These are phyloP conservation scores for Pseudococcus longispinus DNA, from an alignment of 2,888 invertebrate species.

Conservation along the genomic window DNA sequence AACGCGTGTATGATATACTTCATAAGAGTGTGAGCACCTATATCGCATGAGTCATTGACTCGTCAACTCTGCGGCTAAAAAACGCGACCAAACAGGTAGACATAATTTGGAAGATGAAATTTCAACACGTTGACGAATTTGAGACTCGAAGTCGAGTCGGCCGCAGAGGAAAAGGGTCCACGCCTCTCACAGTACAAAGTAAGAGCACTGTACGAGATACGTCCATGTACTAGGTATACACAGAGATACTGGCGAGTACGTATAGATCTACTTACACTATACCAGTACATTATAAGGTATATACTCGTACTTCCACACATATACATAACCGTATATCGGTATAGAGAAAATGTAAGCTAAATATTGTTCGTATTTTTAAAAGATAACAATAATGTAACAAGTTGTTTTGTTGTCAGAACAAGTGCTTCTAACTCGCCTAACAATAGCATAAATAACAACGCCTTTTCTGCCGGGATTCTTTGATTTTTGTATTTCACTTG, in stretches of 20 bases:
- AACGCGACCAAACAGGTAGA: background rate
- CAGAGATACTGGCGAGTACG: background rate
- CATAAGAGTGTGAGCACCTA: too few species aligned
- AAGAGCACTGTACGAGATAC: background rate
- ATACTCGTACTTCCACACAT: background rate
- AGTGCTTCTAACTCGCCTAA: conserved; percentile 56
- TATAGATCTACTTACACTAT: background rate
- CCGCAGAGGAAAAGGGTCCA: background rate
- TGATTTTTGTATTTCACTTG: conserved; percentile 49
- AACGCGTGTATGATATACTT: background rate
- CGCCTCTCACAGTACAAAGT: background rate
- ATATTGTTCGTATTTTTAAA: conserved; percentile 40
- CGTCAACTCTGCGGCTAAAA: background rate
- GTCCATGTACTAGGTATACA: background rate
- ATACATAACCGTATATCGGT: background rate
- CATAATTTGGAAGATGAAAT: background rate
- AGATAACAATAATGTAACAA: conserved; percentile 56
- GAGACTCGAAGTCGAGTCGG: background rate
- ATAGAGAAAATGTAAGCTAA: conserved; percentile 18
- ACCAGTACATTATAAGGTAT: background rate
- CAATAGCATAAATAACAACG: conserved; percentile 55
- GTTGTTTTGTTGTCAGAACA: conserved; percentile 56
- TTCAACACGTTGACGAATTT: background rate
- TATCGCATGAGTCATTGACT: background rate
- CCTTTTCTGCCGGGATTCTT: conserved; percentile 50